phyloP scores from a whole-genome alignment of 2,113 vertebrate species.

The Petaurus breviceps region DNA sequence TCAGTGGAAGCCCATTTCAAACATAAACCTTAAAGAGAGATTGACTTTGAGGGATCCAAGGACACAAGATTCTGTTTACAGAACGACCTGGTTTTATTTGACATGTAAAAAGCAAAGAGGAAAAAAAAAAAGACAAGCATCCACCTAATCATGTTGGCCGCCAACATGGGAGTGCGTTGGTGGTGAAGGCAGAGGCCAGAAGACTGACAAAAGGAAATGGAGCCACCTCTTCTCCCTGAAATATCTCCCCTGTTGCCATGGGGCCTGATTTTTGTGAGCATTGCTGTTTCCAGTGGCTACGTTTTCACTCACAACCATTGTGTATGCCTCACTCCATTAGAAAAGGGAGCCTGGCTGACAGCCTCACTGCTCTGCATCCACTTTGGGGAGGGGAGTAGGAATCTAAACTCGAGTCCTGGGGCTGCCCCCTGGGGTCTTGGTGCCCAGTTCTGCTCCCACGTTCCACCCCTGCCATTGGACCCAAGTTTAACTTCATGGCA shows the following conservation, averaged over 20 bases:
- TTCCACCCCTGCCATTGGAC: neutral
- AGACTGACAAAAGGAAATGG: constrained; percentile 43
- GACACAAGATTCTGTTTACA: constrained; percentile 79
- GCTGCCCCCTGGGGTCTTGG: neutral
- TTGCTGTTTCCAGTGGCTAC: neutral
- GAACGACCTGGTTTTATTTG: constrained; percentile 77
- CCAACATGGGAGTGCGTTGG: constrained; percentile 35
- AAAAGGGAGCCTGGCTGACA: neutral
- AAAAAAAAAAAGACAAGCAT: constrained; percentile 57
- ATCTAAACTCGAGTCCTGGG: neutral
- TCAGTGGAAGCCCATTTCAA: constrained; percentile 99
- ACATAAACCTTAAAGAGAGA: constrained; percentile 93
- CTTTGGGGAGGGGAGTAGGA: neutral
- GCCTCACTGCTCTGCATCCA: neutral
- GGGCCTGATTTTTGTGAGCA: neutral
- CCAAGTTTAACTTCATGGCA: neutral
- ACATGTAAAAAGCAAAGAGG: constrained; percentile 72
- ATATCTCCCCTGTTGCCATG: neutral
- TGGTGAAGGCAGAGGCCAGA: fast-evolving
- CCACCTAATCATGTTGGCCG: constrained; percentile 67
- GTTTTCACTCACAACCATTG: neutral
- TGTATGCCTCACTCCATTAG: neutral
- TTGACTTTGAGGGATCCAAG: constrained; percentile 57
- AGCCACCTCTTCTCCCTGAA: neutral
- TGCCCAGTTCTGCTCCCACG: neutral